phyloP scores from a whole-genome alignment of 2,888 invertebrate species.

The Polydrusus pterygomalis region DNA sequence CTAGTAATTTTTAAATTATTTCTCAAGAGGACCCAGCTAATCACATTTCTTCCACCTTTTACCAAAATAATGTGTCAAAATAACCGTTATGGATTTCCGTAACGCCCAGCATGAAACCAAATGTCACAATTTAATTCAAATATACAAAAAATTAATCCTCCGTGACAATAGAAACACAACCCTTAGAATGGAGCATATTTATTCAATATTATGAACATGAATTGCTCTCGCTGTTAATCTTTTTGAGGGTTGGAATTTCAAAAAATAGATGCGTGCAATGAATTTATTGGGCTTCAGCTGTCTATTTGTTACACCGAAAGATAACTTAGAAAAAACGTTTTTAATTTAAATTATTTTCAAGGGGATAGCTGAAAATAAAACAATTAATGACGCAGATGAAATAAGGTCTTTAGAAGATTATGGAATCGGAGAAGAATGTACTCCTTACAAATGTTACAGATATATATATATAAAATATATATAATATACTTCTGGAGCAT shows the following conservation, averaged over 20 bases:
- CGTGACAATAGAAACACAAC: constrained; percentile 63
- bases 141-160: constrained; percentile 68
- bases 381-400: no score
- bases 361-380: background rate
- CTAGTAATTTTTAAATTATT: background rate
- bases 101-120: constrained; percentile 63
- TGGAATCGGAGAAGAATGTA: no score
- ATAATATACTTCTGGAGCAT: no score
- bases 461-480: no score
- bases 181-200: constrained; percentile 66
- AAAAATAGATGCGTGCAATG: constrained; percentile 26
- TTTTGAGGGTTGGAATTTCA: constrained; percentile 25
- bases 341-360: background rate
- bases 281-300: constrained; percentile 31
- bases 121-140: constrained; percentile 67
- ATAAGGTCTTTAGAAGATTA: no score
- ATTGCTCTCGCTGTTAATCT: constrained; percentile 42
- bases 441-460: no score
- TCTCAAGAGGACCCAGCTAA: background rate
- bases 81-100: constrained; percentile 66
- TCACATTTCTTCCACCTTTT: constrained; percentile 9
- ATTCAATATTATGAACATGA: constrained; percentile 67
- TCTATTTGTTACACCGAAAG: background rate
- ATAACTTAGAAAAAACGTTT: background rate
- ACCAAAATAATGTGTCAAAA: constrained; percentile 61